phyloP scores from a whole-genome alignment of 2,797 vertebrate genomes.

The Cossypha niveicapilla region DNA sequence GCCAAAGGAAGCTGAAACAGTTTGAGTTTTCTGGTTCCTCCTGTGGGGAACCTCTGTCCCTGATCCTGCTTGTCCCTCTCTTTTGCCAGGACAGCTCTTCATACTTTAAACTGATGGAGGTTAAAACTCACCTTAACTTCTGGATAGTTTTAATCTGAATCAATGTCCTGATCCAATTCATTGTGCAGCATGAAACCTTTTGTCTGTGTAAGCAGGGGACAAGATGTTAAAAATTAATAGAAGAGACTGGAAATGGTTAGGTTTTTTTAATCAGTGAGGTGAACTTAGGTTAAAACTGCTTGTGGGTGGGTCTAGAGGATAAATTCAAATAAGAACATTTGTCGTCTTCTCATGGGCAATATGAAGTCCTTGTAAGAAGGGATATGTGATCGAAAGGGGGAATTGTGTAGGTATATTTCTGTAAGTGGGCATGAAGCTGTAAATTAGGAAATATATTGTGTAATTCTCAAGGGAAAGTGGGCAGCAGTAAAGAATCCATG shows the following conservation, averaged over 20 bases:
- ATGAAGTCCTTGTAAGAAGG: neutral
- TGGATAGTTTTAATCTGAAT: neutral
- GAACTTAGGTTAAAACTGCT: neutral
- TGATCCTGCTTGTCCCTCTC: neutral
- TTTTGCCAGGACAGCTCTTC: neutral
- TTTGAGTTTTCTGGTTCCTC: neutral
- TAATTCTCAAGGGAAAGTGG: neutral
- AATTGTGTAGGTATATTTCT: neutral
- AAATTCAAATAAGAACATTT: neutral
- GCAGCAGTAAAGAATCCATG: neutral
- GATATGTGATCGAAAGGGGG: neutral
- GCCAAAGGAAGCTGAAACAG: neutral
- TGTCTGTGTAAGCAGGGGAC: neutral
- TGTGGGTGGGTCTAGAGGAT: neutral
- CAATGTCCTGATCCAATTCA: neutral
- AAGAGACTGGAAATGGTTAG: neutral
- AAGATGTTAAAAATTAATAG: neutral
- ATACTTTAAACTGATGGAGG: neutral
- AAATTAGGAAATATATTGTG: conserved; percentile 10
- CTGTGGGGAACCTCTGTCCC: neutral
- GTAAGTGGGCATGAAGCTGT: neutral
- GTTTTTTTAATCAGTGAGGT: neutral
- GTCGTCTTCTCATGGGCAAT: neutral
- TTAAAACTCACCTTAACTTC: conserved; percentile 5
- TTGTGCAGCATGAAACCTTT: neutral